phyloP scores from a whole-genome alignment of 2,113 vertebrate genomes.

The Sinocyclocheilus rhinocerous region DNA sequence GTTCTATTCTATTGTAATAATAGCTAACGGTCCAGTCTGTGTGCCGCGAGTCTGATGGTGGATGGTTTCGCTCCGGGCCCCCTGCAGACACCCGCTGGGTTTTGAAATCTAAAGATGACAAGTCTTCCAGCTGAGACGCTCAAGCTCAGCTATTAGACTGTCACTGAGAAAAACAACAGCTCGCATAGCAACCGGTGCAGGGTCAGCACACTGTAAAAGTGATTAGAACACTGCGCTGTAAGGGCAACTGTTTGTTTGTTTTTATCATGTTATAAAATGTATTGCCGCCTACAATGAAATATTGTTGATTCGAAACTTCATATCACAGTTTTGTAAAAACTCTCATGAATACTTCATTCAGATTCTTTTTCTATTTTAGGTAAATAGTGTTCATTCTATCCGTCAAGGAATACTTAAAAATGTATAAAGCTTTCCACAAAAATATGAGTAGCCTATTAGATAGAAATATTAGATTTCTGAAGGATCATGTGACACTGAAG shows the following conservation, averaged over 20 bases:
- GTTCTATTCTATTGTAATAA: too few species aligned
- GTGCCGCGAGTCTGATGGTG: slow-evolving; percentile 27
- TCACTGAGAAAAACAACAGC: slow-evolving; percentile 19
- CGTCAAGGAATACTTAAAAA: too few species aligned
- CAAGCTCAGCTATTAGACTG: background rate
- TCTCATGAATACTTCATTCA: background rate
- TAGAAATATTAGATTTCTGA: too few species aligned
- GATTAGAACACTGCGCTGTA: background rate
- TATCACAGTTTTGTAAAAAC: background rate
- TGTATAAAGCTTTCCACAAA: background rate
- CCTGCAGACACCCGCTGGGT: slow-evolving; percentile 5
- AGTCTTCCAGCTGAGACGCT: slow-evolving; percentile 35
- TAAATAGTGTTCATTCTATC: too few species aligned
- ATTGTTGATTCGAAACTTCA: background rate
- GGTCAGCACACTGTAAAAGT: background rate
- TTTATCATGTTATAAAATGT: background rate
- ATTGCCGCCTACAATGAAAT: background rate
- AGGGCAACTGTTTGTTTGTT: background rate
- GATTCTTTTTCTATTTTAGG: background rate
- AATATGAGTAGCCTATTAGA: background rate
- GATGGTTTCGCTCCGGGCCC: background rate
- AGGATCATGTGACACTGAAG: too few species aligned
- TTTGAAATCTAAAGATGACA: slow-evolving; percentile 41
- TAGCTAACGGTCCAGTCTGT: background rate
- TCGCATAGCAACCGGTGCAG: background rate